A percentile compares a stretch with the other conserved stretches of the same genome.
These are phyloP conservation scores for Limnephilus marmoratus DNA, from an alignment of 2,888 invertebrate species.

Conservation along the genomic window DNA sequence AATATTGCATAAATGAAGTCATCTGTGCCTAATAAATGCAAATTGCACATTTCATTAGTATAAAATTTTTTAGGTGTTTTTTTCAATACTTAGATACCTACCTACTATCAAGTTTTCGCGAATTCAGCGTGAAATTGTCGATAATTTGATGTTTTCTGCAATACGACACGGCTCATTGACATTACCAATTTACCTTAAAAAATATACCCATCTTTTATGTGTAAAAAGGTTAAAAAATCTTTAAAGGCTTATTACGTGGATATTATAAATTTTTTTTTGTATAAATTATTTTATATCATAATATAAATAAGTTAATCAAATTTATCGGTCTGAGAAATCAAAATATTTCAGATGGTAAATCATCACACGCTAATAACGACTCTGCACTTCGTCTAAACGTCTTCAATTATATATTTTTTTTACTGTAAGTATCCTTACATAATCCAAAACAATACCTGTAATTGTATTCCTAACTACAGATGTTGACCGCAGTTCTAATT, in stretches of 20 bases:
- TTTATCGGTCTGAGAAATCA: background rate
- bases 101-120: background rate
- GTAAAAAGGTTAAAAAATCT: too few species aligned
- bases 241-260: too few species aligned
- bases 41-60: background rate
- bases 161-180: too few species aligned
- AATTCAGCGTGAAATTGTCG: background rate
- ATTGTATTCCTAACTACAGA: background rate
- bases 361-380: background rate
- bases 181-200: background rate
- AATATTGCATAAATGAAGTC: too few species aligned
- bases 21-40: background rate
- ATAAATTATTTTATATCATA: too few species aligned
- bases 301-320: background rate
- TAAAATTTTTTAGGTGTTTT: background rate
- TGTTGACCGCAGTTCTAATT: background rate
- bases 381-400: background rate
- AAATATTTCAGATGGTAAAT: background rate
- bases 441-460: background rate
- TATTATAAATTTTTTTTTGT: too few species aligned
- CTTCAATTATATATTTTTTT: background rate
- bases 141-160: background rate
- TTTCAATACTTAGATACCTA: too few species aligned
- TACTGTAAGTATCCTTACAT: background rate
- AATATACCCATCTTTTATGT: background rate